Percentiles rank a stretch among this genome's conserved stretches.
These are phyloP conservation scores for Nasonia oneida DNA, from an alignment of 2,888 invertebrate genomes.

Conservation along the genomic window DNA sequence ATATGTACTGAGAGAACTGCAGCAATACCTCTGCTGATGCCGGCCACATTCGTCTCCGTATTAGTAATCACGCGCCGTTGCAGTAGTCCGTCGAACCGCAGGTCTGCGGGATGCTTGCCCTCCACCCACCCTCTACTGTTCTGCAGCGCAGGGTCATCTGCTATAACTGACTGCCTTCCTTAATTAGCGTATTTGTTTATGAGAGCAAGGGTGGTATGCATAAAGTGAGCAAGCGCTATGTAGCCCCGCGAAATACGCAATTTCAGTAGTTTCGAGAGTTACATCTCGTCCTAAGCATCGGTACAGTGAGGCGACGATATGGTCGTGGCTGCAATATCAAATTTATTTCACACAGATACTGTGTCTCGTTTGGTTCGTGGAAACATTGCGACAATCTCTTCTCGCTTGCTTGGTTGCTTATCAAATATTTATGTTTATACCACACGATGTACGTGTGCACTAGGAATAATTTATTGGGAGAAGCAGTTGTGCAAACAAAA, in stretches of 20 bases:
- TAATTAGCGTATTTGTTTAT: slow-evolving; percentile 44
- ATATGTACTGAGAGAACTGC: background rate
- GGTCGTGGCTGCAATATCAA: too few relatives aligned
- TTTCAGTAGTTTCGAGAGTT: background rate
- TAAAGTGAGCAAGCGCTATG: background rate
- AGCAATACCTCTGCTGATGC: background rate
- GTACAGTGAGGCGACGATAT: too few relatives aligned
- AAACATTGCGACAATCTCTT: too few relatives aligned
- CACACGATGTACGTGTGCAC: too few relatives aligned
- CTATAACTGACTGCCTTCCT: slow-evolving; percentile 8
- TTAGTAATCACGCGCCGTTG: slow-evolving; percentile 30
- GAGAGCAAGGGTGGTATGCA: background rate
- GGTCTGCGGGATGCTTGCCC: slow-evolving; percentile 36
- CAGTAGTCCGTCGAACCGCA: slow-evolving; percentile 35
- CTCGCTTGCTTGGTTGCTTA: too few relatives aligned
- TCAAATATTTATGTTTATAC: too few relatives aligned
- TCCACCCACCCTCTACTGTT: background rate
- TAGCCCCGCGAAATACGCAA: background rate
- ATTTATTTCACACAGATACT: too few relatives aligned
- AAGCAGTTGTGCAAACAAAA: too few relatives aligned
- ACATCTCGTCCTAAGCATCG: background rate
- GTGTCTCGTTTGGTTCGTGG: too few relatives aligned
- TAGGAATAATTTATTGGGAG: too few relatives aligned
- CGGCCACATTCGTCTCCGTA: slow-evolving; percentile 39
- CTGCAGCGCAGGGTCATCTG: background rate